Percentiles rank a stretch among this genome's conserved stretches.
phyloP scores from a whole-genome alignment of 2,888 invertebrate species.

The Philonicus albiceps region DNA sequence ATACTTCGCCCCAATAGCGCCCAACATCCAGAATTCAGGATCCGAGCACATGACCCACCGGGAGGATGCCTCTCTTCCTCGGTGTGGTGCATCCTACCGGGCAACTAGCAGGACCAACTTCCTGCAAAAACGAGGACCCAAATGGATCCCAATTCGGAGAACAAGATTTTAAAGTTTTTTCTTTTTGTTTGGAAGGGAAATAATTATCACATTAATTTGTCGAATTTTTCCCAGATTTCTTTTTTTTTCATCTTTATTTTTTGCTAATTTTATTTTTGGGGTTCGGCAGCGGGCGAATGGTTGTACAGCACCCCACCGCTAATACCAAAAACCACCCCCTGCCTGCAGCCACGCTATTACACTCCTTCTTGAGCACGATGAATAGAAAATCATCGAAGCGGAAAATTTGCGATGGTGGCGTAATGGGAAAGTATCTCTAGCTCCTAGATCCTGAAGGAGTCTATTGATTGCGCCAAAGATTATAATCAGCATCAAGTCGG shows the following conservation, averaged over 20 bases:
- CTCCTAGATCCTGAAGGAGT: neutral
- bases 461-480: constrained; percentile 24
- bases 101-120: constrained; percentile 17
- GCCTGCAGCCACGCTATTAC: neutral
- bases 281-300: neutral
- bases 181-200: neutral
- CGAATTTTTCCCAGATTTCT: constrained; percentile 1
- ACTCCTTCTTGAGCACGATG: constrained; percentile 6
- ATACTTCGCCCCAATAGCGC: neutral
- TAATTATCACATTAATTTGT: constrained; percentile 41
- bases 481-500: constrained; percentile 29
- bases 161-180: constrained; percentile 32
- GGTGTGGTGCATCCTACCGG: neutral
- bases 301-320: neutral
- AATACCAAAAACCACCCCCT: neutral
- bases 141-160: constrained; percentile 21
- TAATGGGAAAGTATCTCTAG: neutral
- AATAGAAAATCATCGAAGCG: constrained; percentile 33
- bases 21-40: neutral
- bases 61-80: neutral
- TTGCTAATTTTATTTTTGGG: neutral
- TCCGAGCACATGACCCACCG: neutral
- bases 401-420: constrained; percentile 34
- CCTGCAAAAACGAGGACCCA: constrained; percentile 17
- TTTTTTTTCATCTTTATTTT: too few species aligned